These are phyloP conservation scores for Notocelia uddmanniana DNA, from an alignment of 2,888 invertebrate genomes.

Conservation along the genomic window DNA sequence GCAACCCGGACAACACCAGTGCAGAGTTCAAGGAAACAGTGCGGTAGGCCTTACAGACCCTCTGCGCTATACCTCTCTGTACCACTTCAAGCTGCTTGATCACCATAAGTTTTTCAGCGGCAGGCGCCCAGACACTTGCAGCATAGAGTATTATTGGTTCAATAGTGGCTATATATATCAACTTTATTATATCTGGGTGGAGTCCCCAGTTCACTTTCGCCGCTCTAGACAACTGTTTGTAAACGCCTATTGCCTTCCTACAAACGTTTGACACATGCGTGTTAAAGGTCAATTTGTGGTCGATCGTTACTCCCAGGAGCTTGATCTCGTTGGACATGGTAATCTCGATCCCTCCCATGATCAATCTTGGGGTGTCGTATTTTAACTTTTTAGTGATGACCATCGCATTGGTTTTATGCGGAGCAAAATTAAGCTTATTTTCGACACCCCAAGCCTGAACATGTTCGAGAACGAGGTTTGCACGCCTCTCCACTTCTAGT, in stretches of 20 bases:
- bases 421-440: not conserved
- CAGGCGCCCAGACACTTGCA: too few species aligned
- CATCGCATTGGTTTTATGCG: not conserved
- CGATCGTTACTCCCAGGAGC: not conserved
- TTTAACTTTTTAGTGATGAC: not conserved
- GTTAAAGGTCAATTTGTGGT: not conserved
- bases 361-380: not conserved
- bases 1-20: not conserved
- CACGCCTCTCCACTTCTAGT: not conserved
- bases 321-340: not conserved
- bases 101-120: too few species aligned
- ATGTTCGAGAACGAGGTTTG: not conserved
- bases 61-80: not conserved
- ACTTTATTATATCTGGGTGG: not conserved
- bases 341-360: not conserved
- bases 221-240: not conserved
- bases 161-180: not conserved
- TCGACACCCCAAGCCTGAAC: not conserved
- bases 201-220: constrained; percentile 1
- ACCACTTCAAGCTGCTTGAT: not conserved
- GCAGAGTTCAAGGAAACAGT: not conserved
- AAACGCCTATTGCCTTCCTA: not conserved
- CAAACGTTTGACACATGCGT: not conserved
- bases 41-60: not conserved
- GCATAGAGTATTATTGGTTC: too few species aligned